phyloP scores from a whole-genome alignment of 1,140 invertebrate genomes.

The Pogonus chalceus region DNA sequence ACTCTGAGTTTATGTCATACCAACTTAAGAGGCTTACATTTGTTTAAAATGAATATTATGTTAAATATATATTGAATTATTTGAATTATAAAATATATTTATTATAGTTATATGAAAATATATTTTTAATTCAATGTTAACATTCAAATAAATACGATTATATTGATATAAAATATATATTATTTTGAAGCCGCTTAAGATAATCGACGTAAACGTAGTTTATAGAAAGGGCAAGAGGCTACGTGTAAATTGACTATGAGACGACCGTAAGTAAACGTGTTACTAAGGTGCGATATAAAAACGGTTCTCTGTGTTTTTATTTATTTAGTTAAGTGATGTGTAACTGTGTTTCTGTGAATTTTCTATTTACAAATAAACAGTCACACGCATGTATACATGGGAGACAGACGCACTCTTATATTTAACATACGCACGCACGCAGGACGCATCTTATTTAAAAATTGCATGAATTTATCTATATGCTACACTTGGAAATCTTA shows the following conservation, averaged over 20 bases:
- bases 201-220: no score
- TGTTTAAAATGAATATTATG: no score
- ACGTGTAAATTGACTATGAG: not conserved
- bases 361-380: slow-evolving; percentile 1
- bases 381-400: not conserved
- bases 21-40: no score
- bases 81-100: no score
- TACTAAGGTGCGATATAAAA: slow-evolving; percentile 1
- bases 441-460: not conserved
- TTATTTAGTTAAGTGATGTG: not conserved
- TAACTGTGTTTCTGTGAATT: not conserved
- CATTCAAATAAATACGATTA: no score
- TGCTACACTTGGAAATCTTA: slow-evolving; percentile 4
- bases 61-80: no score
- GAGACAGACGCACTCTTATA: not conserved
- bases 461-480: not conserved
- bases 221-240: no score
- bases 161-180: no score
- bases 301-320: not conserved
- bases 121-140: no score
- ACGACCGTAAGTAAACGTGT: not conserved
- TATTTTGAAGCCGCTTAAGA: no score
- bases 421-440: slow-evolving; percentile 23
- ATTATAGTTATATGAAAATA: no score
- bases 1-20: no score